Conservation (phyloP, 2,797 vertebrate genomes). For the Vireo griseus region DNA sequence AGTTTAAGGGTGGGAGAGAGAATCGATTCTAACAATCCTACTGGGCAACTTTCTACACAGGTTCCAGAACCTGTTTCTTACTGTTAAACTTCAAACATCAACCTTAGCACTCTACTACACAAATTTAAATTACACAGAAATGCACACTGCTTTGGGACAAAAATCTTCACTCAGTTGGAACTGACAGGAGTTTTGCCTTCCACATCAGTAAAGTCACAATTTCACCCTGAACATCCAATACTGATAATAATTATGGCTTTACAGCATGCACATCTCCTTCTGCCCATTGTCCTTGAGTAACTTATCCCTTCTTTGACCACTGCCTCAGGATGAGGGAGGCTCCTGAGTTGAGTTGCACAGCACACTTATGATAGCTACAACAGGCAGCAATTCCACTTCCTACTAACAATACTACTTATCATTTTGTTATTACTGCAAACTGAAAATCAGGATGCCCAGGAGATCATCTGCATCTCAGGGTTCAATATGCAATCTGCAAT, state of each 20-base stretch:
- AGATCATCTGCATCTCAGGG: neutral
- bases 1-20: neutral
- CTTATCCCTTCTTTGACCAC: neutral
- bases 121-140: neutral
- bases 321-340: neutral
- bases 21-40: neutral
- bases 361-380: neutral
- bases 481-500: neutral
- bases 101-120: neutral
- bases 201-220: neutral
- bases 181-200: neutral
- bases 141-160: neutral
- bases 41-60: neutral
- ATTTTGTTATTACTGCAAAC: neutral
- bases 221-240: neutral
- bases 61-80: neutral
- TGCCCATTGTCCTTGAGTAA: neutral
- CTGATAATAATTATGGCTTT: neutral
- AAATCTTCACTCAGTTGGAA: neutral
- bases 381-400: neutral
- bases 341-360: neutral
- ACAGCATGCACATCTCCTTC: fast-evolving
- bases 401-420: too few species aligned
- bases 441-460: neutral
- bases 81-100: neutral